A percentile compares a stretch with the other conserved stretches of the same genome.
phyloP scores from a whole-genome alignment of 2,797 vertebrate genomes.

The Thripadectes ignobilis region DNA sequence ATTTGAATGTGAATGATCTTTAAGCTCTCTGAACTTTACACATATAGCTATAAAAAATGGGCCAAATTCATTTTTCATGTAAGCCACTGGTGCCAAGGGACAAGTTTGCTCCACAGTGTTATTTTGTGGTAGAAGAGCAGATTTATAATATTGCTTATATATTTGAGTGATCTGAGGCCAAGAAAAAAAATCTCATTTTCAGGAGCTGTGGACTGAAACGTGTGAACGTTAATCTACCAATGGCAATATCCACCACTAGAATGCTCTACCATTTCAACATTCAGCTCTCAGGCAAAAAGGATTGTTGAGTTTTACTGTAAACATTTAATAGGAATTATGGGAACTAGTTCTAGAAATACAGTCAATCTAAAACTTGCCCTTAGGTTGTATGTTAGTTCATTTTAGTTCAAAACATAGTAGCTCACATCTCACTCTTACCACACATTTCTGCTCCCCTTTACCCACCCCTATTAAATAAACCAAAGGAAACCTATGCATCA shows the following conservation, averaged over 20 bases:
- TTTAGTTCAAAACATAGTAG: background rate
- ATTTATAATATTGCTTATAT: conserved; percentile 31
- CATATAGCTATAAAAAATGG: background rate
- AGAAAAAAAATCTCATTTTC: conserved; percentile 50
- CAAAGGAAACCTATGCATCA: background rate
- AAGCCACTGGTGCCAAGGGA: conserved; percentile 32
- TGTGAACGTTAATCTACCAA: background rate
- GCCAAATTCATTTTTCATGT: conserved; percentile 12
- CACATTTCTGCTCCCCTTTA: background rate
- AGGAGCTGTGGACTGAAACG: conserved; percentile 51
- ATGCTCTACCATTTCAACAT: background rate
- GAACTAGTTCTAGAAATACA: background rate
- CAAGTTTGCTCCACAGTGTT: conserved; percentile 25
- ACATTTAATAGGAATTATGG: background rate
- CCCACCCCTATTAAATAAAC: background rate
- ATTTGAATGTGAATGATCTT: background rate
- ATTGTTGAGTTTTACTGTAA: background rate
- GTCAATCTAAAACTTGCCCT: background rate
- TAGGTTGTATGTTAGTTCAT: background rate
- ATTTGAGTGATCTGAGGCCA: conserved; percentile 40
- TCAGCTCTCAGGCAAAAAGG: conserved; percentile 13
- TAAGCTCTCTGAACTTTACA: conserved; percentile 34
- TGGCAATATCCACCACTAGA: background rate
- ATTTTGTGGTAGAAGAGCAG: conserved; percentile 22
- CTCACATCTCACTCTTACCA: background rate